phyloP scores from a whole-genome alignment of 1,140 invertebrate species.

The Orchestia grillus region DNA sequence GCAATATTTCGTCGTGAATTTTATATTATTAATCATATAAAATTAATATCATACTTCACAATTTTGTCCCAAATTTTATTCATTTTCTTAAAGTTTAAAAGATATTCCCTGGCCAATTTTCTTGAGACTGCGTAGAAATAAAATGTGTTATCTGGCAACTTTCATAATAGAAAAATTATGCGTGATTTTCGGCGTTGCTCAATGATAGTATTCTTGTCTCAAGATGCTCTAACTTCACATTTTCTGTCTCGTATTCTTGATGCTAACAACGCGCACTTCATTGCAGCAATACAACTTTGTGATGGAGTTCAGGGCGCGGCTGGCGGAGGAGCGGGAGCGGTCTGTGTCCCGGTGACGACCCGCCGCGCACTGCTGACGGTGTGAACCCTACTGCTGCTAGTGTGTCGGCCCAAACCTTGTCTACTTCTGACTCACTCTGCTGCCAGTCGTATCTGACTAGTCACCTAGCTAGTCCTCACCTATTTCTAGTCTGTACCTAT shows the following conservation, averaged over 20 bases:
- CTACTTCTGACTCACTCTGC: background rate
- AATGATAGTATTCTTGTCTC: too few relatives aligned
- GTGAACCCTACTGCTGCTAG: background rate
- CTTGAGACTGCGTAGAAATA: too few relatives aligned
- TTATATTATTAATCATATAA: too few relatives aligned
- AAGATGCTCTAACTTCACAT: background rate
- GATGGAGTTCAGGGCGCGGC: slow-evolving; percentile 12
- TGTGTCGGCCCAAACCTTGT: background rate
- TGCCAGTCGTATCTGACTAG: background rate
- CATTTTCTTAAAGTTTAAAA: too few relatives aligned
- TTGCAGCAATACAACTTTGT: slow-evolving; percentile 50
- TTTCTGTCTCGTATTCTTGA: background rate
- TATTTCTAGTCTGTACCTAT: background rate
- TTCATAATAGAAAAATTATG: too few relatives aligned
- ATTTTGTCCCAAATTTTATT: too few relatives aligned
- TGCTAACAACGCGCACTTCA: background rate
- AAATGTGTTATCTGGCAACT: too few relatives aligned
- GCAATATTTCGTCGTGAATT: too few relatives aligned
- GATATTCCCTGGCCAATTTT: too few relatives aligned
- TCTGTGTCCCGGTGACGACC: slow-evolving; percentile 26
- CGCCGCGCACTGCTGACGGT: background rate
- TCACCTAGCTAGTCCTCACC: background rate
- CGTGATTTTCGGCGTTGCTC: too few relatives aligned
- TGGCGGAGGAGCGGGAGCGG: slow-evolving; percentile 10
- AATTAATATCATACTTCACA: too few relatives aligned